Evolutionary conservation across 2,888 invertebrate species (phyloP).

Genomic region (Octonoba sinensis): DNA sequence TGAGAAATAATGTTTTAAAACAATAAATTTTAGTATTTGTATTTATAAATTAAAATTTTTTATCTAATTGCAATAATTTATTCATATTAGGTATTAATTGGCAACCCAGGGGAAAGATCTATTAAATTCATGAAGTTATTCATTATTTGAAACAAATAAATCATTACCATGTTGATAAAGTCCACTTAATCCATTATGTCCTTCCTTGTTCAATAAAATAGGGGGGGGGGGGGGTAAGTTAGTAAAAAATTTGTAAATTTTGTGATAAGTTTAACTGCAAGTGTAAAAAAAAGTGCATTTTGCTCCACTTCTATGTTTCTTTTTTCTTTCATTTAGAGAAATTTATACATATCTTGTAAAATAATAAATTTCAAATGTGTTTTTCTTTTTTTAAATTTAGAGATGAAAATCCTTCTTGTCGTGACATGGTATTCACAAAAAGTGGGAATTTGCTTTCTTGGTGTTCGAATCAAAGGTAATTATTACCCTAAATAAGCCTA

Average conservation of each 20-base stretch:
- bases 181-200: too few relatives aligned
- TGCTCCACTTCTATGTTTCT: not conserved
- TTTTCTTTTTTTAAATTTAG: constrained; percentile 13
- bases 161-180: too few relatives aligned
- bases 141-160: too few relatives aligned
- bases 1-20: too few relatives aligned
- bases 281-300: not conserved
- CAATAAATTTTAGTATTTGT: too few relatives aligned
- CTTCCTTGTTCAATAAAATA: too few relatives aligned
- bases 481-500: not conserved
- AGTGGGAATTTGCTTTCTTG: constrained; percentile 55
- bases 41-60: too few relatives aligned
- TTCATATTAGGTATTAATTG: too few relatives aligned
- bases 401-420: constrained; percentile 39
- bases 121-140: too few relatives aligned
- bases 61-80: too few relatives aligned
- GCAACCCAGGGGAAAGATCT: too few relatives aligned
- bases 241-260: not conserved
- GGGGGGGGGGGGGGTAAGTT: too few relatives aligned
- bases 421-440: constrained; percentile 47
- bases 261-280: not conserved
- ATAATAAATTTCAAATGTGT: not conserved
- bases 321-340: not conserved
- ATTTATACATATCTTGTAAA: not conserved
- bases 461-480: constrained; percentile 56